Evolutionary conservation across 1,140 invertebrate genomes (phyloP), one percentile per base, ranked within the genome.

Genomic region (Drosophila yakuba): DNA sequence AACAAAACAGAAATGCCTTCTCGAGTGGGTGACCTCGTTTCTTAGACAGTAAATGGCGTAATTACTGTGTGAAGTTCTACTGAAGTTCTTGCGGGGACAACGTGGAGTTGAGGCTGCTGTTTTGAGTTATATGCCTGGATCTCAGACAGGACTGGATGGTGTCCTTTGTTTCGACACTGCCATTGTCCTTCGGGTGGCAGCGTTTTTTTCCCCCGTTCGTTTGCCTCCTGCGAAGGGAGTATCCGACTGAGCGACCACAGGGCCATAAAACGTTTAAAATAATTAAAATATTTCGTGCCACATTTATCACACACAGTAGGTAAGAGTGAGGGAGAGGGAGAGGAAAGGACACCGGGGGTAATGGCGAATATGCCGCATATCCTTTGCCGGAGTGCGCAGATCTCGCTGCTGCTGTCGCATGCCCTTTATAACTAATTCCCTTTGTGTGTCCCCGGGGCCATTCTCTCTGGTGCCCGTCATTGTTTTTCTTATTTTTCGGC

Each of bases 261-360:
- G 14, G 81, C 78, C 74, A 91, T 91, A 85, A 91, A 91, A 91
- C 88, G 80, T 91, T 91, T 91, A 91, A 91, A 91, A 91, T 91
- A 91, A 89, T 91, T 91, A 84, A 91, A 91, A 91, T 91, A 88
- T 91, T 91, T 91, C 80, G 83, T 89, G 88, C 74, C 88, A 91
- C 88, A 88, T 90, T 85, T 85, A 89, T 88, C 84, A 89, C 78
- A 88, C 74, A 68, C 63, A 51, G 35, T 57, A 38, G 8, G 38
- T 23, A 7, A 4, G 1, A 32, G 28, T 2, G 7, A 2, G 28
- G 8, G 28, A 32, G 28, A 8, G 28, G 28, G 8, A 7, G 28
- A 8, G 45, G 48, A 43, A 39, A 44, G 39, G 58, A 62, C 28
- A 45, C 25, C 59, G 43, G 51, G 69, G 62, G 45, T 74, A 81